phyloP scores from a whole-genome alignment of 2,797 vertebrate genomes.

The Danio albolineatus region DNA sequence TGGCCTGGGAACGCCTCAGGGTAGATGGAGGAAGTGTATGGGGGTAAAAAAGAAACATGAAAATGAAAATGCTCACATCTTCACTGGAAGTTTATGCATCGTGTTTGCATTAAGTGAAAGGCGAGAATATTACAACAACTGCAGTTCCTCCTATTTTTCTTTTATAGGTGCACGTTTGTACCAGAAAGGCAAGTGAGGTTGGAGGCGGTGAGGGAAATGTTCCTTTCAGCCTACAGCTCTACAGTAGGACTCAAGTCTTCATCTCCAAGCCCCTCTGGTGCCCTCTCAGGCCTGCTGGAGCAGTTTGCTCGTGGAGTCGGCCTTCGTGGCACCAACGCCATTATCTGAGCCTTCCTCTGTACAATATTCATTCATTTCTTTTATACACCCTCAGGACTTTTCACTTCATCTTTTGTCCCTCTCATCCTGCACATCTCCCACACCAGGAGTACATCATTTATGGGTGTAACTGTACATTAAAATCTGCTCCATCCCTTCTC shows the following conservation, averaged over 20 bases:
- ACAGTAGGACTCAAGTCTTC: conserved; percentile 90
- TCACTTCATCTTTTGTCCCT: not conserved
- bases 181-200: conserved; percentile 87
- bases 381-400: conserved; percentile 17
- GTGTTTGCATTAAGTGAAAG: too few relatives aligned
- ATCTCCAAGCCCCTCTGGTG: conserved; percentile 87
- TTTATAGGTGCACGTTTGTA: conserved; percentile 78
- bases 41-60: too few relatives aligned
- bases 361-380: not conserved
- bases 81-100: too few relatives aligned
- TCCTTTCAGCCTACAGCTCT: conserved; percentile 92
- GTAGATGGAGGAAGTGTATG: too few relatives aligned
- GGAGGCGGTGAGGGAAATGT: conserved; percentile 91
- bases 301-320: conserved; percentile 95
- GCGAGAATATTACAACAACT: too few relatives aligned
- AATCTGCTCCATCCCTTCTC: not conserved
- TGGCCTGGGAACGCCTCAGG: too few relatives aligned
- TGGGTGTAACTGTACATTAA: conserved; percentile 5
- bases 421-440: not conserved
- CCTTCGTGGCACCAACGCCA: conserved; percentile 86
- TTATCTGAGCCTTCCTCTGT: conserved; percentile 79
- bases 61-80: too few relatives aligned
- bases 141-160: not conserved
- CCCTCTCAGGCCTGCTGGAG: conserved; percentile 93
- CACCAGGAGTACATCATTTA: conserved; percentile 4